These are phyloP conservation scores for Selenia dentaria DNA, from an alignment of 2,888 invertebrate genomes.

Conservation along the genomic window DNA sequence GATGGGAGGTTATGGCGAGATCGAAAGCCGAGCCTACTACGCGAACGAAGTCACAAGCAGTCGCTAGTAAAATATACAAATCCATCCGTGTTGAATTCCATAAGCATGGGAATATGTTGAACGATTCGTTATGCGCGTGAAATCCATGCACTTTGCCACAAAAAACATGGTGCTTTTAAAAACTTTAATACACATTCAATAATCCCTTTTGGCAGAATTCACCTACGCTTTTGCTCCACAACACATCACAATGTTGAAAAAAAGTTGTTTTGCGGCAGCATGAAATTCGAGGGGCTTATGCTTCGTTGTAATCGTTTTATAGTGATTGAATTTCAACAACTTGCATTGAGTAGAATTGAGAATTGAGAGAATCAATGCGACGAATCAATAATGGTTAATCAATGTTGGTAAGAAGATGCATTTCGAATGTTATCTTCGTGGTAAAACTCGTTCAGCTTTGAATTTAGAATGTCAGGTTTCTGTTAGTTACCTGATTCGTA, in stretches of 20 bases:
- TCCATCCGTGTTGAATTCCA: too few species aligned
- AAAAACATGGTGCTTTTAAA: constrained; percentile 19
- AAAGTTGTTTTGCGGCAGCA: not conserved
- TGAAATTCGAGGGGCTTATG: not conserved
- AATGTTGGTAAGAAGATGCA: constrained; percentile 29
- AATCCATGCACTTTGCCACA: not conserved
- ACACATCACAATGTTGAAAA: not conserved
- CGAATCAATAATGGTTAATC: too few species aligned
- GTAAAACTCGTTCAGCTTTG: constrained; percentile 46
- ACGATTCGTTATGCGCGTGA: not conserved
- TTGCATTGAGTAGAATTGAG: not conserved
- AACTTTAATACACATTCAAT: not conserved
- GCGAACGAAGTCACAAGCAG: too few species aligned
- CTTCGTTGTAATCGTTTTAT: not conserved
- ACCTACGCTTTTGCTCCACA: not conserved
- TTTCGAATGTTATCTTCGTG: constrained; percentile 62
- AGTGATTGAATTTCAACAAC: not conserved
- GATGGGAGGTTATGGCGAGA: too few species aligned
- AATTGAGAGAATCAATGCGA: too few species aligned
- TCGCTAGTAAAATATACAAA: too few species aligned
- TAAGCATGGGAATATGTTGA: too few species aligned
- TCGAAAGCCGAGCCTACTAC: too few species aligned
- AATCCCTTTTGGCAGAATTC: not conserved
- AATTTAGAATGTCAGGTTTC: too few species aligned
- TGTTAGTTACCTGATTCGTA: too few species aligned